Evolutionary conservation across 2,113 vertebrate species (phyloP), one percentile per base, ranked within the genome.

Genomic region (Anarrhichthys ocellatus): DNA sequence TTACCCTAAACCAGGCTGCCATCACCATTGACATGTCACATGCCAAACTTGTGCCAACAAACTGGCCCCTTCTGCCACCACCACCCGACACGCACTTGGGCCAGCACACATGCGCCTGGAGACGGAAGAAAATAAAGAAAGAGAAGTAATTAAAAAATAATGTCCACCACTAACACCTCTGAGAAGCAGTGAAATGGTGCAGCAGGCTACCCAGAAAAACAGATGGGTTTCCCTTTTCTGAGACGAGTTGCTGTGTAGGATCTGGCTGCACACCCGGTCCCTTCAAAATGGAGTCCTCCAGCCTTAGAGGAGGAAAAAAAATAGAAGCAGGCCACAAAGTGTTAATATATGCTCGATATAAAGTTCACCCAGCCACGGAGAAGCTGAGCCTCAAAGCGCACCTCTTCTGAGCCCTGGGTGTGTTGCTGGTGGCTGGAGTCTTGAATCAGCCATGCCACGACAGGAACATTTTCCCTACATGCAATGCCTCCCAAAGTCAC

Each of bases 241-340:
- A 81, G 74, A 76, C 89, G 88, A 89, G 81, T 86, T 72, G 70
- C 81, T 83, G 82, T 87, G 74, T 29, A 64, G 61, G 63, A 74
- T 87, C 70, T 85, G 83, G 76, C 87, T 61, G 89, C 87, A 84
- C 81, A 87, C 85, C 92, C 87, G 87, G 81, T 86, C 90, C 84
- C 90, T 92, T 94, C 95, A 96, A 96, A 95, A 96, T 96, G 95
- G 95, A 96, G 95, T 96, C 95, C 91, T 92, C 83, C 89, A 88
- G 86, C 80, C 84, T 87, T 38, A 81, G 87, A 78, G 71, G 73
- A 83, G 77, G 54, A 44, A 48, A 50, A 62, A 76, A 48, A 81
- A 77, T 78, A 76, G 65, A 82, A 81, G 86, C 94, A 95, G 95
- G 95, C 95, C 95, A 94, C 94, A 94, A 94, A 96, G 95, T 94